Conservation (phyloP, 2,113 vertebrate genomes). For the Oxyura jamaicensis region DNA sequence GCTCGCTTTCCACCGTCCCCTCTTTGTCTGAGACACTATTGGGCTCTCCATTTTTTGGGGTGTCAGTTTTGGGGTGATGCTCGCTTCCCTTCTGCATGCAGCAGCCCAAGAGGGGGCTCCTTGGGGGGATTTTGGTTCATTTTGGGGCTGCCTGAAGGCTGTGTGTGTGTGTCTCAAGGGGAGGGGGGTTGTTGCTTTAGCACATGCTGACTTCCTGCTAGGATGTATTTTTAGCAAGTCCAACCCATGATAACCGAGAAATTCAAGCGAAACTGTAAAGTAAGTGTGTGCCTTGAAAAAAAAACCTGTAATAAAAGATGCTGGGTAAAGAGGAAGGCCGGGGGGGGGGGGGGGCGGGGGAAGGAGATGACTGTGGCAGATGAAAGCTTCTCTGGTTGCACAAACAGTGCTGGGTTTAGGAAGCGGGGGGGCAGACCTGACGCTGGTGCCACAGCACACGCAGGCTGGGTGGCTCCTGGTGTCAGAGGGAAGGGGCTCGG, state of each 20-base stretch:
- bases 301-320: background rate
- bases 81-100: accelerated
- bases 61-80: background rate
- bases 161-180: accelerated
- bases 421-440: accelerated
- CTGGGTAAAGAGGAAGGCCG: background rate
- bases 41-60: background rate
- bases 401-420: background rate
- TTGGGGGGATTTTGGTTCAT: background rate
- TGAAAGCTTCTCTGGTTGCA: background rate
- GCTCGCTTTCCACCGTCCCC: accelerated
- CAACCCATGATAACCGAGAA: background rate
- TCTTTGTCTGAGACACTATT: background rate
- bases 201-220: background rate
- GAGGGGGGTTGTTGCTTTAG: background rate
- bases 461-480: background rate
- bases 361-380: background rate
- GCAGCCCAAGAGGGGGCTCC: background rate
- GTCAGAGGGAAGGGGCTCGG: background rate
- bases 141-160: background rate
- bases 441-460: accelerated
- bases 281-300: background rate
- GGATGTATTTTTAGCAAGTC: constrained; percentile 46
- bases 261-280: background rate
- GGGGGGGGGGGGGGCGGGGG: background rate